Evolutionary conservation across 1,140 invertebrate genomes (phyloP), one percentile per base, ranked within the genome.

Genomic region (Asbolus verrucosus): DNA sequence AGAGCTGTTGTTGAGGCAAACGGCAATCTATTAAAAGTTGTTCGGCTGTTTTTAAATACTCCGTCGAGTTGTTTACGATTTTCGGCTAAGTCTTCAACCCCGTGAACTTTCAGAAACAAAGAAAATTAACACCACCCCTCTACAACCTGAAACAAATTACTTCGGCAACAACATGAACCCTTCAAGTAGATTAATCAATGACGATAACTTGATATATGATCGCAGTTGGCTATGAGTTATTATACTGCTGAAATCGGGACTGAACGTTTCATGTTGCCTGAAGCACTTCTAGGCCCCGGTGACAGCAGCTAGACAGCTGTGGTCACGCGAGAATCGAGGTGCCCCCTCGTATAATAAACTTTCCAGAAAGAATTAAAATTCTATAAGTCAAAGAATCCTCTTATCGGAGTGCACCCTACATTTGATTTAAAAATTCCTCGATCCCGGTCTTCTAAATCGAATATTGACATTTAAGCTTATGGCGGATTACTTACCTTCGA

Each of bases 381-480:
- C 46, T 27, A 24, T 27, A 54, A 54, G 46, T 27, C 46, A 54
- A 11, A 4, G 21, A 14, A 24, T 54, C 46, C 19, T 11, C 46
- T 63, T 63, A 63, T 63, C 61, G 33, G 16, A 6, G 33, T 39
- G 33, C 61, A 63, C 33, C 33, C 11, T 39, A 63, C 33, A 41
- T 63, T 62, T 63, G 33, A 24, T 63, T 63, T 63, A 41, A 63
- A 63, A 63, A 63, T 50, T 31, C 27, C 65, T 18, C 18, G 18
- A 67, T 30, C 33, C 39, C 33, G 33, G 21, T 38, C 36, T 38
- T 61, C 16, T 30, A 61, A 68, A 60, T 68, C 66, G 66, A 68
- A 68, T 68, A 68, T 68, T 68, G 66, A 68, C 66, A 68, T 68
- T 68, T 68, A 68, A 68, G 66, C 66, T 68, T 68, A 68, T 61